Base-by-base conservation (phyloP, 2,888 invertebrate genomes). In the Troides helena region DNA sequence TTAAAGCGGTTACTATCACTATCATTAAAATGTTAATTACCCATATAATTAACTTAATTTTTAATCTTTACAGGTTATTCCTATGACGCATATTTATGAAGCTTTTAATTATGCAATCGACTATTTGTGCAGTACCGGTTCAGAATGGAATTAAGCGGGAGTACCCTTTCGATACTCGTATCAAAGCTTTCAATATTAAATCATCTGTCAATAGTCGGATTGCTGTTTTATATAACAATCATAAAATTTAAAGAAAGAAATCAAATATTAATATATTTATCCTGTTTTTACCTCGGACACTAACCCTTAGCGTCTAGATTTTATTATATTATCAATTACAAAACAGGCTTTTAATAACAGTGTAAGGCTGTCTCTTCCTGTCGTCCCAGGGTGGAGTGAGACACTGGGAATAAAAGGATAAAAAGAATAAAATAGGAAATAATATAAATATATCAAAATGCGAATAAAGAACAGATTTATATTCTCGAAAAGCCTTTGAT, bases 71-170 rank as follows among this genome's bases (percentile, higher is more conserved):
- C 18, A 60, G 60, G 50, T 60, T 60, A 60, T 50, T 60, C n/a
- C 46, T 39, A 30, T 18, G 56, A 57, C 1, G 56, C 62, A 46
- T 58, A 4, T 67, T 67, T 56, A 57, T 62, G 43, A 25, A 62
- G 62, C 57, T 62, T 62, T 62, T 46, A 62, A 30, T 39, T 56
- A 62, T 62, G 30, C 57, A 62, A 67, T 67, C 62, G 56, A 57
- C 39, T 56, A 62, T 62, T 62, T 53, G 23, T 62, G 6, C 8
- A 8, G 23, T 50, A 25, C 50, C 10, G 62, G 25, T 10, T 7
- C 30, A 50, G 18, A 25, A 62, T 23, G 25, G 50, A 5, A 25
- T 50, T 18, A 62, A 50, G 46, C 10, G 46, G 46, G 25, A 25
- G 18, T 18, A 60, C 23, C 25, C 0, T 62, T 62, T 50, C 46